Evolutionary conservation across 2,797 vertebrate genomes (phyloP).

Genomic region (Rhinatrema bivittatum): DNA sequence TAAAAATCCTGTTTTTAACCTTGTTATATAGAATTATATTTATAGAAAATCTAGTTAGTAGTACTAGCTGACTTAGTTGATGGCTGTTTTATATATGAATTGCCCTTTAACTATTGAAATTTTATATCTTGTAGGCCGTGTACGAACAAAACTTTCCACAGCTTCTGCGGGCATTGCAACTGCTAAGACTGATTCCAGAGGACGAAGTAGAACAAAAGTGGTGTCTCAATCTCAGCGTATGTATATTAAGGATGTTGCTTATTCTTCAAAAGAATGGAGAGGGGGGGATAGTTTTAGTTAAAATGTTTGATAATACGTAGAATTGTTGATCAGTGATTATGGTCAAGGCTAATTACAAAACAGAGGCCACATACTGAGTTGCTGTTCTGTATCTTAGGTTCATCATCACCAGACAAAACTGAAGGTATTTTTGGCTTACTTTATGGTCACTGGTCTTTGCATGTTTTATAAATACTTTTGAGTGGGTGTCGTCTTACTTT

Average conservation of each 20-base stretch:
- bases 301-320: conserved; percentile 19
- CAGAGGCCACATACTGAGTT: conserved; percentile 56
- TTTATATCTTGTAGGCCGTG: conserved; percentile 74
- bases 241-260: conserved; percentile 51
- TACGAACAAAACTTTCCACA: conserved; percentile 80
- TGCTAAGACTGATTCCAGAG: conserved; percentile 85
- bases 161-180: conserved; percentile 55
- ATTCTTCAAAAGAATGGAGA: neutral
- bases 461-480: conserved; percentile 49
- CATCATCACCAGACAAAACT: conserved; percentile 94
- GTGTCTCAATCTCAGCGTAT: conserved; percentile 96
- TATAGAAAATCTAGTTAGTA: too few relatives aligned
- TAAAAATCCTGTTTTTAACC: too few relatives aligned
- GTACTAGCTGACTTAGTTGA: too few relatives aligned
- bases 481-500: conserved; percentile 59
- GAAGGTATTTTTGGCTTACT: conserved; percentile 90
- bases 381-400: conserved; percentile 86
- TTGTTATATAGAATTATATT: too few relatives aligned
- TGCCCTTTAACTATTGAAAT: too few relatives aligned
- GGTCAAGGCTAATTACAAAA: conserved; percentile 39
- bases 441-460: conserved; percentile 58
- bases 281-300: conserved; percentile 19
- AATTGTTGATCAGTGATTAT: conserved; percentile 48
- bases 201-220: conserved; percentile 89
- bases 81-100: too few relatives aligned